Conservation (phyloP, 2,113 vertebrate genomes). For the Ptilonorhynchus violaceus region DNA sequence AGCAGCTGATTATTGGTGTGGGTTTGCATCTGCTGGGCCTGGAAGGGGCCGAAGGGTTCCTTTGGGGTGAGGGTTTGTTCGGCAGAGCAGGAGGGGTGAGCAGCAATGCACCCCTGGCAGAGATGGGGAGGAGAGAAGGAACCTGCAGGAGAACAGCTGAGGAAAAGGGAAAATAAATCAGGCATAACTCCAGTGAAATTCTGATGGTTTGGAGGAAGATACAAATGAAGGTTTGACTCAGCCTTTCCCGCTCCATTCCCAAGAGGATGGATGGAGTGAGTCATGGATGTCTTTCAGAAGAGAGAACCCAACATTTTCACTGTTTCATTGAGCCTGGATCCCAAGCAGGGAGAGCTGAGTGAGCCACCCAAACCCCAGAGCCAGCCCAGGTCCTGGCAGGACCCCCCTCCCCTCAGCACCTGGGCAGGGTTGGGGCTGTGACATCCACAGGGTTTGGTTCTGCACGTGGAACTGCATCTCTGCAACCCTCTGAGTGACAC, state of each 20-base stretch:
- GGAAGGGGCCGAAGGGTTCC: not conserved
- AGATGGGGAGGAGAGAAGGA: not conserved
- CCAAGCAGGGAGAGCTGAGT: rapidly evolving
- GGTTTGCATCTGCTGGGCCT: not conserved
- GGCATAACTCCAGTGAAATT: not conserved
- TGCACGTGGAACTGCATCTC: not conserved
- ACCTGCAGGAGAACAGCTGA: not conserved
- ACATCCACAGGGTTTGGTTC: not conserved
- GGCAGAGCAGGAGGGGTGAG: not conserved
- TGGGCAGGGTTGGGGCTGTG: not conserved
- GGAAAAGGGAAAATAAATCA: not conserved
- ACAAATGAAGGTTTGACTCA: not conserved
- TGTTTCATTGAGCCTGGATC: not conserved
- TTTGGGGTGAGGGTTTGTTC: not conserved
- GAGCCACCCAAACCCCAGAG: not conserved
- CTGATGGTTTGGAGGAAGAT: not conserved
- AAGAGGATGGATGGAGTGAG: not conserved
- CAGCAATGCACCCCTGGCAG: not conserved
- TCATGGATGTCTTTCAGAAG: not conserved
- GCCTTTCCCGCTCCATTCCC: not conserved
- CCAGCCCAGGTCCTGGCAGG: not conserved
- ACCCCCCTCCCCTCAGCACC: not conserved
- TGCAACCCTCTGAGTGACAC: not conserved
- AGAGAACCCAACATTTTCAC: not conserved
- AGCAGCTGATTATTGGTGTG: not conserved